Conservation (phyloP, 1,140 invertebrate species). For the Orius laevigatus region DNA sequence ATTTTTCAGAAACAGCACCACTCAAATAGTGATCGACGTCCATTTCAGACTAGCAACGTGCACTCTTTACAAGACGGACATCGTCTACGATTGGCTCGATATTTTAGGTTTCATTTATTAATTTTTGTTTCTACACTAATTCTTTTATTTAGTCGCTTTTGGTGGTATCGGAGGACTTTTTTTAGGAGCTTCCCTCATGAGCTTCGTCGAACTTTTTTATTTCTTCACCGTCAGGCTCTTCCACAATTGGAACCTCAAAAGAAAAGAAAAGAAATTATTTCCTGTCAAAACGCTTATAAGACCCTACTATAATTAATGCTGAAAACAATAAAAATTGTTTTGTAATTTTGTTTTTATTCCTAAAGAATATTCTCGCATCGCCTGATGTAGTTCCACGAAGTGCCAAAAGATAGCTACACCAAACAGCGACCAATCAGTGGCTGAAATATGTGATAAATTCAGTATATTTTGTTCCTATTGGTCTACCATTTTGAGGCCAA, state of each 20-base stretch:
- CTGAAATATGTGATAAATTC: no score
- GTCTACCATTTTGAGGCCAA: no score
- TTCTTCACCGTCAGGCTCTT: constrained; percentile 21
- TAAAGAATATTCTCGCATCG: no score
- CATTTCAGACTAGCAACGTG: constrained; percentile 17
- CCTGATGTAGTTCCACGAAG: no score
- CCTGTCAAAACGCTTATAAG: no score
- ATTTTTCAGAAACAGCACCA: constrained; percentile 1
- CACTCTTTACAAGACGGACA: constrained; percentile 21
- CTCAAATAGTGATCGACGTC: constrained; percentile 20
- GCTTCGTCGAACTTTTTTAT: constrained; percentile 22
- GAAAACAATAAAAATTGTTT: no score
- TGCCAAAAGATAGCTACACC: no score
- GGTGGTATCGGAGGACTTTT: constrained; percentile 24
- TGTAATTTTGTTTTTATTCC: no score
- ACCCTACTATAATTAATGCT: no score
- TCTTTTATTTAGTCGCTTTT: constrained; percentile 19
- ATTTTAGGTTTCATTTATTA: constrained; percentile 20
- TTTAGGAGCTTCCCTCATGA: constrained; percentile 23
- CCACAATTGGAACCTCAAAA: constrained; percentile 1
- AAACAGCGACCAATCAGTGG: no score
- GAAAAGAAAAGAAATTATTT: no score
- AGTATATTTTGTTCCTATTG: no score
- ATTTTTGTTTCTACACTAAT: constrained; percentile 1
- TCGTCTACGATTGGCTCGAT: constrained; percentile 22